These are phyloP conservation scores for Indri indri DNA, from an alignment of 2,113 vertebrate genomes.

Conservation along the genomic window DNA sequence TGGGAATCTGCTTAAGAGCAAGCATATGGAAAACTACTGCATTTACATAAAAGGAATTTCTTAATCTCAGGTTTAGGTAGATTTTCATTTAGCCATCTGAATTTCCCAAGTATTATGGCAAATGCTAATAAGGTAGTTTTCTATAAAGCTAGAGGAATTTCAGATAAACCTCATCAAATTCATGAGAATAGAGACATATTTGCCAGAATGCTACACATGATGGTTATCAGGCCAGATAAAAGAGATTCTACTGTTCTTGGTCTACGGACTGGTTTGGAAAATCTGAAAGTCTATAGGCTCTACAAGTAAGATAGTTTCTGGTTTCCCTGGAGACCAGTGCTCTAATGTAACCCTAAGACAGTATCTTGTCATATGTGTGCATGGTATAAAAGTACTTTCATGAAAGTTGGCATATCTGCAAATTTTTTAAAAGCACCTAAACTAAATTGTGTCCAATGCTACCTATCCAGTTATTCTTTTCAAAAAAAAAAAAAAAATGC, in stretches of 20 bases:
- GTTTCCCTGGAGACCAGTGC: constrained; percentile 7
- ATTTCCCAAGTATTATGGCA: constrained; percentile 31
- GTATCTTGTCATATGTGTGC: not conserved
- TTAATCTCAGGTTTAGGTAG: constrained; percentile 22
- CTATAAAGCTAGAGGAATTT: not conserved
- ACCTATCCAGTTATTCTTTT: not conserved
- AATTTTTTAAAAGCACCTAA: not conserved
- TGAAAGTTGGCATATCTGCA: not conserved
- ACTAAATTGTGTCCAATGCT: constrained; percentile 25
- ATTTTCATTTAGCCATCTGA: not conserved
- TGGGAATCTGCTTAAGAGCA: not conserved
- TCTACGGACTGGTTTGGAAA: constrained; percentile 3
- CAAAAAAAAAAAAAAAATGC: not conserved
- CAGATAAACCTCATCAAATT: not conserved
- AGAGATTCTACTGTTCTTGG: not conserved
- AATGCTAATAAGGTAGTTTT: not conserved
- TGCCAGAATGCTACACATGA: not conserved
- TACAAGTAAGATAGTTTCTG: not conserved
- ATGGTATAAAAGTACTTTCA: not conserved
- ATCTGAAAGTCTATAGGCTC: not conserved
- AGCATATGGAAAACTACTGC: not conserved
- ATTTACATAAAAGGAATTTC: not conserved
- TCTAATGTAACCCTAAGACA: constrained; percentile 21
- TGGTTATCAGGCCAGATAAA: not conserved
- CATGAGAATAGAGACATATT: not conserved